Base-by-base conservation (phyloP, 2,888 invertebrate genomes). In the Drosophila diplacantha region DNA sequence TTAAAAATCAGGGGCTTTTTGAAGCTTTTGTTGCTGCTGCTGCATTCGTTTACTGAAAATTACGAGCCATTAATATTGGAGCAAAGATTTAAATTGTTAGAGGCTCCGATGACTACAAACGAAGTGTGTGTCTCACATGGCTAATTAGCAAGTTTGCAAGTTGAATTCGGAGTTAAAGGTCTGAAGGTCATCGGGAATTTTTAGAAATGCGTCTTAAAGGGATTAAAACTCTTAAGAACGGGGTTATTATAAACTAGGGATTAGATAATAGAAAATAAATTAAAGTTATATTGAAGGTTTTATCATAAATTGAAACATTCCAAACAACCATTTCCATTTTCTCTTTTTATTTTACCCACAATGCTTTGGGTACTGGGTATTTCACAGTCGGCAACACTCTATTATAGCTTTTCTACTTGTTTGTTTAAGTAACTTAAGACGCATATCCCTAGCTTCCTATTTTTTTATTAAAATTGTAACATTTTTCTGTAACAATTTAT, bases 1-100 rank as follows among this genome's bases (percentile, higher is more conserved):
- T 24, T 34, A 39, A 63, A 63, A 56, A 55, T 63, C 66, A 66
- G 66, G 56, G 62, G 46, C 22, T 29, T n/a, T 41, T 64, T 22
- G 9, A 31, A 31, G 26, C 32, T 38, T 3, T 4, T 37, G 37
- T 29, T 22, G 55, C 31, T 37, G 18, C 38, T 44, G 18, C 38
- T 31, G 57, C 39, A 57, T 57, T 58, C 14, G 35, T 22, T 22
- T 29, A n/a, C 53, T 65, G 47, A 31, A 34, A 57, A 34, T 73
- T 54, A 51, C 24, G 24, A 18, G n/a, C 47, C 53, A 41, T 58
- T 57, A 69, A 46, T 56, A 41, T 18, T 12, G 24, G 39, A 64
- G 39, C 34, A 26, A 38, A 4, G 31, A 22, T 55, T 52, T 58
- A 31, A 58, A 57, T 57, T 72, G 62, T 53, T 35, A 18, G 18